Conservation (phyloP, 2,113 vertebrate genomes). For the Alectura lathami region DNA sequence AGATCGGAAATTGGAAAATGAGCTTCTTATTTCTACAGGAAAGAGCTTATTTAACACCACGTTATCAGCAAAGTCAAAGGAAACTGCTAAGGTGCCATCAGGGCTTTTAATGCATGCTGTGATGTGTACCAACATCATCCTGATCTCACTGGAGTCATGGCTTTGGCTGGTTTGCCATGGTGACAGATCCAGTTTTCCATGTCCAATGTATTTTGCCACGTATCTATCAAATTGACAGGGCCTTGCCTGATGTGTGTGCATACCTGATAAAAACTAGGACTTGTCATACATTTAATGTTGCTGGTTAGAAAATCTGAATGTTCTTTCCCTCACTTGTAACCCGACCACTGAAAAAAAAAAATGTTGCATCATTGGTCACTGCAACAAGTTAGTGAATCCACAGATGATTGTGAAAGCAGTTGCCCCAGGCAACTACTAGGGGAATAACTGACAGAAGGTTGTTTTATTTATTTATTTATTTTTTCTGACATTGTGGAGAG, state of each 20-base stretch:
- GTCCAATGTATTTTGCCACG: background rate
- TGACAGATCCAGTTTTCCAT: background rate
- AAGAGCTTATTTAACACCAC: background rate
- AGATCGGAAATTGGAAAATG: background rate
- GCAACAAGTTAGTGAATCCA: background rate
- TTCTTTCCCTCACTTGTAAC: background rate
- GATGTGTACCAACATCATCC: background rate
- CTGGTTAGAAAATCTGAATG: background rate
- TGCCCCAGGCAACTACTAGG: slow-evolving; percentile 32
- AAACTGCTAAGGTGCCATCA: background rate
- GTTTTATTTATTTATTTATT: no score
- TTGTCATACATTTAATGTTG: background rate
- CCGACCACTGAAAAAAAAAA: background rate
- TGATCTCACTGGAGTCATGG: background rate
- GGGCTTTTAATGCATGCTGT: background rate
- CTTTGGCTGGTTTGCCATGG: background rate
- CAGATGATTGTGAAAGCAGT: slow-evolving; percentile 28
- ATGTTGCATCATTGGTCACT: background rate
- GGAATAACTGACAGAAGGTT: slow-evolving; percentile 20
- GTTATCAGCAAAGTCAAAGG: background rate
- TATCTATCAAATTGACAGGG: background rate
- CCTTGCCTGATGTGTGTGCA: background rate
- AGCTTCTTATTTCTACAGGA: background rate
- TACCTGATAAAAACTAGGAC: background rate
- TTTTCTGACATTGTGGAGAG: background rate